These are phyloP conservation scores for Centropyge bicolor DNA, from an alignment of 2,797 vertebrate genomes.

Conservation along the genomic window DNA sequence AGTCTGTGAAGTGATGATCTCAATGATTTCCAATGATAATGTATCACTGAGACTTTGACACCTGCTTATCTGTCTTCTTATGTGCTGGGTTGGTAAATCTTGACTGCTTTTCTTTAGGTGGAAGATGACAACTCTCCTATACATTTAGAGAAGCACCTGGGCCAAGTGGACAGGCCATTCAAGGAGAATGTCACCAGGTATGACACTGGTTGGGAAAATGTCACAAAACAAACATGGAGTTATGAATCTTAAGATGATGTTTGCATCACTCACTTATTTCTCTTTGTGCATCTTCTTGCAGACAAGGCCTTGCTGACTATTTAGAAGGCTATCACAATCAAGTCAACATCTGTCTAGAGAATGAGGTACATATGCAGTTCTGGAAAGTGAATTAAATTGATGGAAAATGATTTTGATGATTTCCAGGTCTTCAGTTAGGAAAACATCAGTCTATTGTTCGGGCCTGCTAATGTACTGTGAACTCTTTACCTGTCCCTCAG, in stretches of 20 bases:
- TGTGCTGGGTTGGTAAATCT: conserved; percentile 3
- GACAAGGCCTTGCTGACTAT: conserved; percentile 91
- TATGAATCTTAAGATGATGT: background rate
- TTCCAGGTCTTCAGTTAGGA: background rate
- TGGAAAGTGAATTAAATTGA: background rate
- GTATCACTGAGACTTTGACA: background rate
- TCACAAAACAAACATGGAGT: background rate
- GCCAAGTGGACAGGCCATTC: conserved; percentile 92
- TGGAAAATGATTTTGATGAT: conserved; percentile 17
- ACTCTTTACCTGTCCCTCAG: background rate
- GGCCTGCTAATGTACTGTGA: background rate
- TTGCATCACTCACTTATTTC: background rate
- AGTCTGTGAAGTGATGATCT: background rate
- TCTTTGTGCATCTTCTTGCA: conserved; percentile 73
- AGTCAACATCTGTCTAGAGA: conserved; percentile 89
- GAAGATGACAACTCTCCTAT: conserved; percentile 90
- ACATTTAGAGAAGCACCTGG: conserved; percentile 90
- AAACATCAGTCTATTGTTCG: background rate
- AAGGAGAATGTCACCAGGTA: conserved; percentile 95
- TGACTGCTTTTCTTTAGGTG: conserved; percentile 77
- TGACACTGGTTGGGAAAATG: background rate
- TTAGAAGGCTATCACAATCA: conserved; percentile 92
- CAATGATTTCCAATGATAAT: background rate
- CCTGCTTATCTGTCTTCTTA: background rate
- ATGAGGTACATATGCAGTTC: conserved; percentile 85